A percentile compares a stretch with the other conserved stretches of the same genome.
Conservation (phyloP, 2,888 invertebrate species). For the Cerceris rybyensis region DNA sequence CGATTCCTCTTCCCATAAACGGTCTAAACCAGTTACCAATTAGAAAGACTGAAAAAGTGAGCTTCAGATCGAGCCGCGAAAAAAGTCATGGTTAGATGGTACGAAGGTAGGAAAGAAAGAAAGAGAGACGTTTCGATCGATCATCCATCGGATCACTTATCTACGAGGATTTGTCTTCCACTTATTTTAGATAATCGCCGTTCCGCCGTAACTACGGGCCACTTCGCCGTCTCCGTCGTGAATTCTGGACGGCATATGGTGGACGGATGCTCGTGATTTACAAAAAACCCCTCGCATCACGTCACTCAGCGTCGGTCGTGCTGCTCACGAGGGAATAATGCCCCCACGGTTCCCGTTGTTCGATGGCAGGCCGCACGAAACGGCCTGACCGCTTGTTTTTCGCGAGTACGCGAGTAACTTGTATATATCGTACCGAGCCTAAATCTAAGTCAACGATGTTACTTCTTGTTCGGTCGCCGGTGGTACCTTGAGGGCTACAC, state of each 20-base stretch:
- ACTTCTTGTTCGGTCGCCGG: slow-evolving; percentile 33
- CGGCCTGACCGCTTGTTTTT: slow-evolving; percentile 28
- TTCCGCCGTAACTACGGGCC: neutral
- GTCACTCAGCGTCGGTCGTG: slow-evolving; percentile 35
- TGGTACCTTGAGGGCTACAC: slow-evolving; percentile 25
- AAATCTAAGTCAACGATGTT: slow-evolving; percentile 52
- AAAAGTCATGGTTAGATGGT: neutral
- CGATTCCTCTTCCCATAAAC: no score
- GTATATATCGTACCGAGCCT: slow-evolving; percentile 44
- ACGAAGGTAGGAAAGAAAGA: neutral
- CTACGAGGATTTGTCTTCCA: slow-evolving; percentile 18
- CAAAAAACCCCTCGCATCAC: slow-evolving; percentile 55
- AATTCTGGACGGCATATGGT: slow-evolving; percentile 60
- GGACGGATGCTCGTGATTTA: slow-evolving; percentile 57
- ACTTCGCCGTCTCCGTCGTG: neutral
- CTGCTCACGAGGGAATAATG: slow-evolving; percentile 50
- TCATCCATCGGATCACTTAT: slow-evolving; percentile 16
- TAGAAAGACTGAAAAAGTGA: neutral
- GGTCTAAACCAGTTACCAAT: no score
- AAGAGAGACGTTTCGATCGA: slow-evolving; percentile 9
- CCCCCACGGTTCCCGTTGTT: slow-evolving; percentile 24
- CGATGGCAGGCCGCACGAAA: slow-evolving; percentile 20
- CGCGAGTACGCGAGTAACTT: slow-evolving; percentile 26
- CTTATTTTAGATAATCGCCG: slow-evolving; percentile 18
- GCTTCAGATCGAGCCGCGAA: neutral